Conservation (phyloP, 2,797 vertebrate genomes). For the Acestrorhynchus altus region DNA sequence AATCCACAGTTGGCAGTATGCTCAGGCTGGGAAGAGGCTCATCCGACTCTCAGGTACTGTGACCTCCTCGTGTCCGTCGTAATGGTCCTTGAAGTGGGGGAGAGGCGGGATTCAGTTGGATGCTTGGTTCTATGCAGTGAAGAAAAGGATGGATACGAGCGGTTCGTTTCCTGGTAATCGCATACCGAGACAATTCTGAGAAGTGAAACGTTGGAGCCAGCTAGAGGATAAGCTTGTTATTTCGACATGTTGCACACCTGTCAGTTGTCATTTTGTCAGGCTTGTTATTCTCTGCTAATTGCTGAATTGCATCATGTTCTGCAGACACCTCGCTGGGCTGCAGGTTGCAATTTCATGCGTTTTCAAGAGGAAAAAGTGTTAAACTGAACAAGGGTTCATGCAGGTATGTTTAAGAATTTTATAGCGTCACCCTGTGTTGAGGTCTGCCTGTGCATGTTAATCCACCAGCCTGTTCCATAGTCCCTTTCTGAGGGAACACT, state of each 20-base stretch:
- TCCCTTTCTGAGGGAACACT: neutral
- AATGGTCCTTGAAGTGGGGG: neutral
- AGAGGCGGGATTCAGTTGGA: neutral
- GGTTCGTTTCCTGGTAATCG: neutral
- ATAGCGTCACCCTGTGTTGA: constrained; percentile 1
- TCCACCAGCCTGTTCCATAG: constrained; percentile 13
- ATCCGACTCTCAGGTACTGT: constrained; percentile 79
- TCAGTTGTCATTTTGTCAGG: neutral
- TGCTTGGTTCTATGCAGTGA: neutral
- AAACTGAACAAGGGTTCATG: neutral
- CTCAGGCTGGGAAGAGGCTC: constrained; percentile 76
- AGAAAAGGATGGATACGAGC: neutral
- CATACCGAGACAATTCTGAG: neutral
- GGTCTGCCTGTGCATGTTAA: constrained; percentile 15
- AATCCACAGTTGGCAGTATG: constrained; percentile 80
- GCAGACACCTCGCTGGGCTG: neutral
- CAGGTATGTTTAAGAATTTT: neutral
- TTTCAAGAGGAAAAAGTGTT: neutral
- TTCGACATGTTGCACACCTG: neutral
- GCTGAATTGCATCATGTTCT: neutral
- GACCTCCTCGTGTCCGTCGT: neutral
- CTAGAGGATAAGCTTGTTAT: neutral
- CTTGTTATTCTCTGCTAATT: neutral
- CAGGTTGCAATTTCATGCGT: neutral
- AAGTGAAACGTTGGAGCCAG: neutral